Evolutionary conservation across 1,140 invertebrate genomes (phyloP).

Genomic region (Copidosoma floridanum): DNA sequence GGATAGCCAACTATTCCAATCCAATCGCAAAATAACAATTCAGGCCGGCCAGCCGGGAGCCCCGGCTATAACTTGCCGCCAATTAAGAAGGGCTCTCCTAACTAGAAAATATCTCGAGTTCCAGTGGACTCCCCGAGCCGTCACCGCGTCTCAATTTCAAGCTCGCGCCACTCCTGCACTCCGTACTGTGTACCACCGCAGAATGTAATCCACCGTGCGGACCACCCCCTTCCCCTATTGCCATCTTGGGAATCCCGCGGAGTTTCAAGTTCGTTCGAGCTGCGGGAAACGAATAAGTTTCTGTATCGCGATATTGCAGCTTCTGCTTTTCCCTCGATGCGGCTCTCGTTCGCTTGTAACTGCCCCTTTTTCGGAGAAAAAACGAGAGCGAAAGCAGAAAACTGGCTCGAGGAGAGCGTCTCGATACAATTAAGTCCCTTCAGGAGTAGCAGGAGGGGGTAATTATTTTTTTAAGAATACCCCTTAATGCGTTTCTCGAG

Average conservation of each 20-base stretch:
- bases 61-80: not conserved
- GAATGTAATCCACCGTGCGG: not conserved
- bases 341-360: not conserved
- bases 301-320: conserved; percentile 45
- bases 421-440: no score
- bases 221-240: no score
- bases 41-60: not conserved
- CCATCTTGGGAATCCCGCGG: not conserved
- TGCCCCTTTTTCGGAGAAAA: no score
- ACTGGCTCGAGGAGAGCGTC: no score
- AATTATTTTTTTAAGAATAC: no score
- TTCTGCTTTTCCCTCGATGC: conserved; percentile 30
- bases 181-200: no score
- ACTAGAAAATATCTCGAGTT: conserved; percentile 7
- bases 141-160: conserved; percentile 1
- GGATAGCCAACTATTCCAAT: not conserved
- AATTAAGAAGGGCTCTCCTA: conserved; percentile 3
- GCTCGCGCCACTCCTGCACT: no score
- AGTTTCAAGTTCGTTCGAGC: not conserved
- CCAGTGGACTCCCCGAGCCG: no score
- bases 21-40: not conserved
- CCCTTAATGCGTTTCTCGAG: no score
- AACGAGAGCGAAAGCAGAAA: no score
- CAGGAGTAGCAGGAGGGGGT: no score
- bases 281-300: conserved; percentile 38